Evolutionary conservation across 2,797 vertebrate species (phyloP), one percentile per base, ranked within the genome.

Genomic region (Eulemur coronatus): DNA sequence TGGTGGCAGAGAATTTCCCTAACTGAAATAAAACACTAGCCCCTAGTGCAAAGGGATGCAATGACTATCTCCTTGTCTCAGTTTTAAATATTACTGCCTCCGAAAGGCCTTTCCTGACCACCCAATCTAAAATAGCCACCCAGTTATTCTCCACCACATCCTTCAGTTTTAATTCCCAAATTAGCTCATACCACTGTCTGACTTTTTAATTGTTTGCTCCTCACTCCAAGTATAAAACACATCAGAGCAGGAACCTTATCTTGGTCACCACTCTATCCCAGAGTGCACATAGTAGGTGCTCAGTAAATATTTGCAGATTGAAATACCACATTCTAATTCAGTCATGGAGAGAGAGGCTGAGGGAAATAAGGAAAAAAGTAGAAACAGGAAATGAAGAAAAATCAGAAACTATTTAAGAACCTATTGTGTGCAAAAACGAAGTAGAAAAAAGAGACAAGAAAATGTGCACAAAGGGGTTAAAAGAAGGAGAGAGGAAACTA

Each of bases 331-430:
- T 78, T 75, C 65, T 59, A 48, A 52, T 55, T 90, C 18, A 88
- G 22, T 85, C 73, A 88, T 52, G 20, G 72, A 78, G 87, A 93
- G 6, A 13, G 30, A 9, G n/a, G 20, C 43, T 63, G 17, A 70
- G 14, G 59, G 30, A 91, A 90, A 55, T 87, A 69, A 33, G n/a
- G 86, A 61, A 59, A 84, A 91, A 81, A 61, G n/a, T 61, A 76
- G 48, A 57, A 85, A 81, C 57, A 88, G 61, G 82, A 82, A 94
- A 35, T 61, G 13, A 94, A 90, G 52, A 91, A 94, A 94, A 88
- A 43, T 70, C 38, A 92, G 20, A 88, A 90, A 84, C 41, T 75
- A 41, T 75, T 75, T 84, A 81, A 63, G 15, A 84, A 73, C 9
- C 13, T 92, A 41, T 38, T 92, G 13, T 48, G 4, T 78, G 6